Evolutionary conservation across 2,888 invertebrate genomes (phyloP).

Genomic region (Hofmannophila pseudospretella): DNA sequence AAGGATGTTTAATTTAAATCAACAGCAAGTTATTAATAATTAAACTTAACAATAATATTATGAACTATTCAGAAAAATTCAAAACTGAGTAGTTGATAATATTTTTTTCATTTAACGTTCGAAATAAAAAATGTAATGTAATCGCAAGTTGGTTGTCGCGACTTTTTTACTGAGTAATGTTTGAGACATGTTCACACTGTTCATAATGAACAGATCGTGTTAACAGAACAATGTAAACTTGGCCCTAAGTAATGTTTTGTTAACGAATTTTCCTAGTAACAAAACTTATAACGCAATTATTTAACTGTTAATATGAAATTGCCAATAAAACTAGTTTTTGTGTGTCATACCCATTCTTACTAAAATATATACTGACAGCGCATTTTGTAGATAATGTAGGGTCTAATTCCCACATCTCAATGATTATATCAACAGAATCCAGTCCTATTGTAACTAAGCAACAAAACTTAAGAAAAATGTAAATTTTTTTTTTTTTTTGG

Average conservation of each 20-base stretch:
- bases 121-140: constrained; percentile 75
- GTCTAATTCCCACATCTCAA: constrained; percentile 23
- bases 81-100: constrained; percentile 16
- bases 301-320: constrained; percentile 41
- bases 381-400: constrained; percentile 34
- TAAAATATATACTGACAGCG: constrained; percentile 56
- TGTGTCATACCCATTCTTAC: constrained; percentile 55
- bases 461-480: constrained; percentile 32
- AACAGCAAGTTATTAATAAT: constrained; percentile 66
- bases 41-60: constrained; percentile 62
- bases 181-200: constrained; percentile 3
- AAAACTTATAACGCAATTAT: constrained; percentile 50
- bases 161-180: constrained; percentile 5
- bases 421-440: constrained; percentile 52
- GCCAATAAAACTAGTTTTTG: constrained; percentile 53
- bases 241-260: constrained; percentile 20
- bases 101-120: constrained; percentile 27
- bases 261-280: constrained; percentile 56
- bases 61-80: constrained; percentile 14
- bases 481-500: constrained; percentile 4
- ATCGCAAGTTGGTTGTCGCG: constrained; percentile 49
- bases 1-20: constrained; percentile 71
- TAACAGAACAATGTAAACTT: constrained; percentile 13
- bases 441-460: constrained; percentile 67
- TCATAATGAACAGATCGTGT: neutral